Evolutionary conservation across 2,797 vertebrate species (phyloP), one percentile per base, ranked within the genome.

Genomic region (Graptemys geographica): DNA sequence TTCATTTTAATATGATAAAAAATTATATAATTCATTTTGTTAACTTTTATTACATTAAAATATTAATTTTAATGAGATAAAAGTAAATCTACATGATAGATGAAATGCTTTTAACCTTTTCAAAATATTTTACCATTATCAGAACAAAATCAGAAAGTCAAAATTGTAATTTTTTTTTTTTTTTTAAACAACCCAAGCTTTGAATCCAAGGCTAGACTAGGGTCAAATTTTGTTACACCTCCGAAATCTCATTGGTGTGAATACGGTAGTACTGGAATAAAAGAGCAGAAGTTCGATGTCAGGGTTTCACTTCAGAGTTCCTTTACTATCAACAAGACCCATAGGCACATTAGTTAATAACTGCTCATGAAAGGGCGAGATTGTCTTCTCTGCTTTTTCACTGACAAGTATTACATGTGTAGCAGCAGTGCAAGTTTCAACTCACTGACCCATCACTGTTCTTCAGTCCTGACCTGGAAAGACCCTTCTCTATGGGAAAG

Each of bases 201-300:
- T 11, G 18, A 86, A 59, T 37, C 27, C 41, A 87, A 0, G 79
- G 80, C 78, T 56, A 55, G 0, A 0, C 11, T 31, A 92, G 47
- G 52, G 87, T 27, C 55, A 86, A 81, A 92, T 87, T 90, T 55
- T 85, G 25, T 82, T 74, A 16, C n/a, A 21, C 69, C 25, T 76
- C 11, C 13, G 25, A 44, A 74, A 27, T 5, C 72, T 25, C 37
- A 74, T 8, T 27, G 6, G 33, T 44, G 13, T 65, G 93, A 91
- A 88, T 52, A 10, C 25, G 88, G 52, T 10, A 87, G 47, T 16
- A 0, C 23, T 79, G 76, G 37, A 5, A 1, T 72, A 94, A 90
- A 74, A 95, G 55, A 92, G 82, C 18, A 90, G 79, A 91, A 44
- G 55, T 96, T 86, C 93, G 49, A 15, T 81, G 90, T 81, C 82